Evolutionary conservation across 2,797 vertebrate species (phyloP).

Genomic region (Pantherophis alleghaniensis): DNA sequence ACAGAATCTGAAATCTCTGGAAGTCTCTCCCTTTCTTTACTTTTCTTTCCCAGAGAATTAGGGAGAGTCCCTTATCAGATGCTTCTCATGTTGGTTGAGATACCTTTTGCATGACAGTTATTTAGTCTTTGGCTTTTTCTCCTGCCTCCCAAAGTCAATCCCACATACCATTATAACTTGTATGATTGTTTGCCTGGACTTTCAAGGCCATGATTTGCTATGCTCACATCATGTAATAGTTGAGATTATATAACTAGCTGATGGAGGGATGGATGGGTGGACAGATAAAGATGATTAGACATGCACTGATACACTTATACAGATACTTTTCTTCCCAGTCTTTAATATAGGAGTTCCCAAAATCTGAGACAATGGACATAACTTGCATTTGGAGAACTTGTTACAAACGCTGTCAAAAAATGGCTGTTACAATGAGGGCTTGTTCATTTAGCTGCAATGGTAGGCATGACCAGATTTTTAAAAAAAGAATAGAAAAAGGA

Average conservation of each 20-base stretch:
- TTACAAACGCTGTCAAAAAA: background rate
- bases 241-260: background rate
- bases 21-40: background rate
- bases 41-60: background rate
- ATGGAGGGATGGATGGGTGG: too few species aligned
- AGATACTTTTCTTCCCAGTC: background rate
- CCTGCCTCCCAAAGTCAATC: background rate
- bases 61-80: background rate
- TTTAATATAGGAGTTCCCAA: background rate
- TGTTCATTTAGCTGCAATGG: background rate
- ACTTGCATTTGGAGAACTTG: background rate
- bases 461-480: background rate
- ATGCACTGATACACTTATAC: background rate
- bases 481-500: too few species aligned
- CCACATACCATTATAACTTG: background rate
- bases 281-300: background rate
- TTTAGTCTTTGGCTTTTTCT: background rate
- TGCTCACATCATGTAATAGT: background rate
- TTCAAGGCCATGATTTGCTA: background rate
- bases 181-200: background rate
- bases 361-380: background rate
- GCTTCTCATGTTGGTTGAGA: background rate
- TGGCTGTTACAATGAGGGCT: background rate
- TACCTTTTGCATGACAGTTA: background rate
- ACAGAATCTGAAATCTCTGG: background rate